Conservation (phyloP, 2,888 invertebrate species). For the Drosophila anceps region DNA sequence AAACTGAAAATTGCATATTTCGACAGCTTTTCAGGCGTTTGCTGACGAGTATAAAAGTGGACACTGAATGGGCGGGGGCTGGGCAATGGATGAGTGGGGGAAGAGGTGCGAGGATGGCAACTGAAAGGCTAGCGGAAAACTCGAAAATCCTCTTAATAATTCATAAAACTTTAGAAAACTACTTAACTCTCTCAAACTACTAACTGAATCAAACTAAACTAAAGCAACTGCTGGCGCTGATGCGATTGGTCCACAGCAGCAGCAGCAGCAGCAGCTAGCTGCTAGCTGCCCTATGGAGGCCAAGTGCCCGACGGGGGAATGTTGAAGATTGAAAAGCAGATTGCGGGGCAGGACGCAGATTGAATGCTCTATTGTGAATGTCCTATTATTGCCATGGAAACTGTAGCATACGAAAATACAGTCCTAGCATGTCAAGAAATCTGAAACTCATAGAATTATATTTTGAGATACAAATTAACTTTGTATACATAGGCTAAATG, state of each 20-base stretch:
- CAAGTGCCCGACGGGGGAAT: constrained; percentile 42
- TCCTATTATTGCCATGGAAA: not conserved
- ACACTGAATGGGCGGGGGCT: constrained; percentile 1
- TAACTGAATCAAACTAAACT: constrained; percentile 79
- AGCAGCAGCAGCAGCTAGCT: not conserved
- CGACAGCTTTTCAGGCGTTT: constrained; percentile 75
- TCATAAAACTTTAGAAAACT: constrained; percentile 78
- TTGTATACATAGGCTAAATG: not conserved
- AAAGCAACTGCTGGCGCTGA: constrained; percentile 64
- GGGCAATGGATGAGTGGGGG: not conserved
- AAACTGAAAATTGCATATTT: constrained; percentile 74
- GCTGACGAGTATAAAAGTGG: constrained; percentile 65
- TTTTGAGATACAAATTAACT: too few relatives aligned
- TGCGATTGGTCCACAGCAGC: constrained; percentile 22
- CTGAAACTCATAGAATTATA: not conserved
- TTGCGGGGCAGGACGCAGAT: not conserved
- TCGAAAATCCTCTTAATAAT: constrained; percentile 79
- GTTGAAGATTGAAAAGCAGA: not conserved
- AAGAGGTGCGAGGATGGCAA: constrained; percentile 28
- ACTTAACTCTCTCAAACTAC: constrained; percentile 80
- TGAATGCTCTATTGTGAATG: constrained; percentile 2
- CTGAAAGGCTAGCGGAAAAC: constrained; percentile 79
- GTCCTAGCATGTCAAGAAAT: not conserved
- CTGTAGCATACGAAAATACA: not conserved
- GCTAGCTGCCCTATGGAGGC: constrained; percentile 20